phyloP scores from a whole-genome alignment of 2,113 vertebrate species.

The Microtus oregoni region DNA sequence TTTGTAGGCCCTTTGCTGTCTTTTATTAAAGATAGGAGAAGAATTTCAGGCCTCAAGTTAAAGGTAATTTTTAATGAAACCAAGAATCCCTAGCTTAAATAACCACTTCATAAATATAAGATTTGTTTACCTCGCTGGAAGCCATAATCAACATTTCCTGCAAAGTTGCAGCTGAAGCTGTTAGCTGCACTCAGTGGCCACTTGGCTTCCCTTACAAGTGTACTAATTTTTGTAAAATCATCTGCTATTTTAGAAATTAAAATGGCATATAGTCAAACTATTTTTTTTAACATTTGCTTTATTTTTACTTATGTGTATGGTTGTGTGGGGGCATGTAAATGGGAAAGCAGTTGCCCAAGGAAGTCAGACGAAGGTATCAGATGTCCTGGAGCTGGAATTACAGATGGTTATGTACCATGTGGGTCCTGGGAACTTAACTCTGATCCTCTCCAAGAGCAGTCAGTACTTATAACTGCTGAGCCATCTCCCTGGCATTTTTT shows the following conservation, averaged over 20 bases:
- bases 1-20: background rate
- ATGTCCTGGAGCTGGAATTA: background rate
- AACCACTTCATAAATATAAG: slow-evolving; percentile 21
- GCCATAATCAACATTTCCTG: slow-evolving; percentile 10
- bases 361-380: background rate
- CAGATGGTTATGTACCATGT: background rate
- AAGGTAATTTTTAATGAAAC: slow-evolving; percentile 13
- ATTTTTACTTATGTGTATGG: background rate
- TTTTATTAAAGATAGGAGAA: slow-evolving; percentile 39
- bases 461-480: background rate
- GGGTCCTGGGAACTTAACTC: background rate
- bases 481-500: background rate
- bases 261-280: background rate
- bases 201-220: background rate
- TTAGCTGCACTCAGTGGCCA: background rate
- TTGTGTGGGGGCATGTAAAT: background rate
- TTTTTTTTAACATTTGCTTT: background rate
- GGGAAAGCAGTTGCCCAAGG: background rate
- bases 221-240: slow-evolving; percentile 15
- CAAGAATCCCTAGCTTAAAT: slow-evolving; percentile 12
- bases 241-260: background rate
- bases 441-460: background rate
- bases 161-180: background rate
- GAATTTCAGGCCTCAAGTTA: background rate
- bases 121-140: slow-evolving; percentile 57